Conservation (phyloP, 1,140 invertebrate species). For the Meloidogyne exigua region DNA sequence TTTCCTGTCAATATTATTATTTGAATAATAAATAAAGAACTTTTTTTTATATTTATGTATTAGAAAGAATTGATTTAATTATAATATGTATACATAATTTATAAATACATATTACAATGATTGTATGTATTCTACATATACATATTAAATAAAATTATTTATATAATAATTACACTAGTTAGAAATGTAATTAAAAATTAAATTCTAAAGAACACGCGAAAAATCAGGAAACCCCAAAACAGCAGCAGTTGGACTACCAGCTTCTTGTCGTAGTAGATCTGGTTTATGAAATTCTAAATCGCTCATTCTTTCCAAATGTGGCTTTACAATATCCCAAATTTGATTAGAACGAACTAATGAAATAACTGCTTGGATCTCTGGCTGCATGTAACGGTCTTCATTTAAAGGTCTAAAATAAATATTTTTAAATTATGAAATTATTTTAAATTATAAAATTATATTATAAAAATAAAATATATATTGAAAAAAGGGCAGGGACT, state of each 20-base stretch:
- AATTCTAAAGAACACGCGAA: constrained; percentile 28
- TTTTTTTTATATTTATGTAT: no score
- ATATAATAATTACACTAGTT: background rate
- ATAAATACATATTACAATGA: no score
- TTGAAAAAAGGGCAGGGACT: no score
- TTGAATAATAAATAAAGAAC: no score
- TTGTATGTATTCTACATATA: no score
- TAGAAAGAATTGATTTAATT: no score
- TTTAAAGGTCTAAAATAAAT: constrained; percentile 50
- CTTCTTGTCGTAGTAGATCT: constrained; percentile 50
- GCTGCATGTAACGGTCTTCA: constrained; percentile 61
- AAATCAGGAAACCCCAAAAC: constrained; percentile 28
- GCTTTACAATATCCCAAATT: constrained; percentile 54
- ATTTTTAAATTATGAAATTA: constrained; percentile 14
- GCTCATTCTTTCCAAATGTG: constrained; percentile 49
- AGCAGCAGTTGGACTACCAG: constrained; percentile 50
- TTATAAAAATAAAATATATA: no score
- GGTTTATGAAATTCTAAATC: constrained; percentile 51
- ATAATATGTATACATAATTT: no score
- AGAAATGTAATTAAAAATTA: background rate
- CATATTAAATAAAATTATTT: constrained; percentile 2
- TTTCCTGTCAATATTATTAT: no score
- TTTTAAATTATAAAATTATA: background rate
- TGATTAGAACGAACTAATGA: constrained; percentile 55
- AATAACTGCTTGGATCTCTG: constrained; percentile 59